Conservation (phyloP, 2,797 vertebrate genomes). For the Poeciliopsis gracilis region DNA sequence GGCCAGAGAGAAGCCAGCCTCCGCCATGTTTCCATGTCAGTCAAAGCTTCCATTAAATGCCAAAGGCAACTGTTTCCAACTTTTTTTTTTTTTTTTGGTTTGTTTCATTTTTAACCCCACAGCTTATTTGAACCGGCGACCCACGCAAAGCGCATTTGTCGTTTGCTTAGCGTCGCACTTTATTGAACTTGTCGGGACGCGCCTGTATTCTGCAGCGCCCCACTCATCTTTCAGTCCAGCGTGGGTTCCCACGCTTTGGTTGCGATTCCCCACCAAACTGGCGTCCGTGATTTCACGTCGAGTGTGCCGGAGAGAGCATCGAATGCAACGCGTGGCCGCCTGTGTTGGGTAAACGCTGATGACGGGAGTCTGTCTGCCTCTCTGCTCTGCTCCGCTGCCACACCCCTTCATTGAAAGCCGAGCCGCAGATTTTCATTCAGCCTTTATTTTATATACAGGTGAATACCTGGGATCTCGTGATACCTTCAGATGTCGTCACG, state of each 20-base stretch:
- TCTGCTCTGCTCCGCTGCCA: constrained; percentile 53
- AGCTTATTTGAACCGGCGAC: constrained; percentile 1
- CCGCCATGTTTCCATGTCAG: constrained; percentile 70
- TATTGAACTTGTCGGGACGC: background rate
- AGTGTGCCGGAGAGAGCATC: background rate
- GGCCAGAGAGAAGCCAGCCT: constrained; percentile 30
- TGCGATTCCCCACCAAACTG: background rate
- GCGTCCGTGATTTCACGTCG: background rate
- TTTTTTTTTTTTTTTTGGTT: constrained; percentile 25
- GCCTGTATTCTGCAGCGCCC: background rate
- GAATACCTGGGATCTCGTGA: constrained; percentile 20
- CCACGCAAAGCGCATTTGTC: constrained; percentile 10
- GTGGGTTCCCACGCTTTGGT: constrained; percentile 8
- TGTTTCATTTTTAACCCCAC: background rate
- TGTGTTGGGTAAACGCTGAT: constrained; percentile 4
- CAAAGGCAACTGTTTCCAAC: constrained; percentile 52
- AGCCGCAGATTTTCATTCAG: constrained; percentile 9
- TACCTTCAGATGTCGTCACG: background rate
- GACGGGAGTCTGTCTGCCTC: constrained; percentile 24
- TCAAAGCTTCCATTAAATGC: constrained; percentile 29
- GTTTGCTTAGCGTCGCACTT: background rate
- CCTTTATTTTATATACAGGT: background rate
- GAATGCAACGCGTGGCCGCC: constrained; percentile 5
- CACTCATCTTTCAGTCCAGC: background rate
- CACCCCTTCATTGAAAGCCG: constrained; percentile 65